These are phyloP conservation scores for Cryptoprocta ferox DNA, from an alignment of 2,797 vertebrate species.

Conservation along the genomic window DNA sequence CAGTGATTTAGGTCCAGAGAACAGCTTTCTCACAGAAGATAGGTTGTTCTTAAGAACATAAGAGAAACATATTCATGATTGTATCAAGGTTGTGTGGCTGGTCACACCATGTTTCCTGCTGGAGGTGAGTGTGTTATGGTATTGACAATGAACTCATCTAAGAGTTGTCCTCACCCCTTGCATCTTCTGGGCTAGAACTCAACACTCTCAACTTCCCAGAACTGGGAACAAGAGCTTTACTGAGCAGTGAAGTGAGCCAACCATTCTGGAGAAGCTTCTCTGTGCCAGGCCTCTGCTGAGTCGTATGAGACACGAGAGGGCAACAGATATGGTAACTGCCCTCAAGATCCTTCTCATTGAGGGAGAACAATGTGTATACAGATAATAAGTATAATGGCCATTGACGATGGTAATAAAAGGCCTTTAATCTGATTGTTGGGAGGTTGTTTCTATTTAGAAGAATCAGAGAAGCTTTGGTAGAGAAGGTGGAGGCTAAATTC, in stretches of 20 bases:
- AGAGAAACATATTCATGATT: background rate
- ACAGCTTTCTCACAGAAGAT: background rate
- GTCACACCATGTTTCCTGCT: background rate
- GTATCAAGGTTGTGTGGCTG: background rate
- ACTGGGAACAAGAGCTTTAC: background rate
- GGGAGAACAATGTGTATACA: fast-evolving
- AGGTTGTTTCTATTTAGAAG: background rate
- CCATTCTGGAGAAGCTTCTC: background rate
- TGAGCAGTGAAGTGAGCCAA: background rate
- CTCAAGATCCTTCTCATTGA: background rate
- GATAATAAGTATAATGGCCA: background rate
- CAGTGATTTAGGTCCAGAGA: background rate
- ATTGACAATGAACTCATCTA: background rate
- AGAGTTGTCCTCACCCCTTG: background rate
- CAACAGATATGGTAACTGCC: fast-evolving
- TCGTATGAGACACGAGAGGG: fast-evolving
- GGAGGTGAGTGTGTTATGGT: background rate
- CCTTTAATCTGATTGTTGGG: background rate
- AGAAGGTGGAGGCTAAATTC: background rate
- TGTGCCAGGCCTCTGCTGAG: background rate
- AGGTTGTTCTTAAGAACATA: background rate
- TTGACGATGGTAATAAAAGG: background rate
- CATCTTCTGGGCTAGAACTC: background rate
- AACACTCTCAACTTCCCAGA: background rate
- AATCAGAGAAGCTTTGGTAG: background rate